Base-by-base conservation (phyloP, 2,888 invertebrate species). In the Lasioglossum oenotherae region DNA sequence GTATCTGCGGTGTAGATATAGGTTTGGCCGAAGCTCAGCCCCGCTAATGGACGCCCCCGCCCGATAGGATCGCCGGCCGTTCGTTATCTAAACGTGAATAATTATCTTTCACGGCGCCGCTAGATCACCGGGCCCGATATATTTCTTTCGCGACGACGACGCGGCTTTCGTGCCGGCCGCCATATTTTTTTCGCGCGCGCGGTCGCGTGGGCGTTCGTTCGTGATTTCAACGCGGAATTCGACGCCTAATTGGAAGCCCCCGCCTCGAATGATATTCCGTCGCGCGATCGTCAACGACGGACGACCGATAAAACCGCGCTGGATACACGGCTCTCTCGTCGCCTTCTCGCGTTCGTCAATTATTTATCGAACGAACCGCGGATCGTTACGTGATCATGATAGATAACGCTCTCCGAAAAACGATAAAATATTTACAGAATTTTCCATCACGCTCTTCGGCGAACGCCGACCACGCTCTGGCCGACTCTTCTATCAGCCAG, bases 81-180 rank as follows among this genome's bases (percentile, higher is more conserved):
- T 92, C 92, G 91, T 93, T 93, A 93, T 93, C 93, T 91, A 91
- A 92, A 92, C 91, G 92, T 91, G 93, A 92, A 92, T 93, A 93
- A 93, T 93, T 93, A 93, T 93, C 92, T 92, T 86, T 87, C 91
- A 78, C 88, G 89, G 82, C 85, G 89, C 83, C 89, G 89, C 81
- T 89, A 91, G 91, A 91, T 91, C 89, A 86, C 84, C 73, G 57
- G 78, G 38, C 77, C 85, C 69, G 91, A 88, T 91, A 88, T 83
- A 87, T 88, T 88, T 90, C 88, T 90, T 90, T 90, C 69, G 86
- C 88, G 84, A 87, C 88, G 82, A 82, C 85, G 82, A 82, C 85
- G 87, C 71, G 82, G 75, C 67, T 67, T 79, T 80, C 79, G 79
- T 77, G 77, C 72, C 23, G 35, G 64, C 31, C 38, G 38, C 72